Evolutionary conservation across 2,888 invertebrate genomes (phyloP).

Genomic region (Eurytoma californica): DNA sequence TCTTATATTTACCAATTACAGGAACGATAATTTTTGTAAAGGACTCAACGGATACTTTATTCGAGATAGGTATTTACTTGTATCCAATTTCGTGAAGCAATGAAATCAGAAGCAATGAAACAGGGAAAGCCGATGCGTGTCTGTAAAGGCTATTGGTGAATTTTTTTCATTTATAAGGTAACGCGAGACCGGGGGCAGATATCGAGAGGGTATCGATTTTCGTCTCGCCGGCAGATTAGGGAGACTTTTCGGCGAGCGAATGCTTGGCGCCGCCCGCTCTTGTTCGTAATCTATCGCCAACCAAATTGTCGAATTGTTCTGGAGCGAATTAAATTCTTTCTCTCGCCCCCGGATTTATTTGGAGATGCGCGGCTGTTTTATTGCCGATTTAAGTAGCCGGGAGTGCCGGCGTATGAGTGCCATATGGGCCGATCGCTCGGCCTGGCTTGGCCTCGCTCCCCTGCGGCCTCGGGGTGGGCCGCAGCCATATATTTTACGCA

Average conservation of each 20-base stretch:
- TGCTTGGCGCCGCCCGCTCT: background rate
- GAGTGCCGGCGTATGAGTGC: slow-evolving; percentile 51
- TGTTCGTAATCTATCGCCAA: slow-evolving; percentile 61
- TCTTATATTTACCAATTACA: no score
- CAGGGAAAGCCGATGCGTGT: background rate
- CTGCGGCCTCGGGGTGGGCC: background rate
- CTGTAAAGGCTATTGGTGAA: background rate
- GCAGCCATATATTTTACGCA: background rate
- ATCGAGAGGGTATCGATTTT: slow-evolving; percentile 37
- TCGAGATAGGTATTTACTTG: background rate
- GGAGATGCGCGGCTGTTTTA: slow-evolving; percentile 51
- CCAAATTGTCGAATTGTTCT: slow-evolving; percentile 62
- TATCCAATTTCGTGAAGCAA: slow-evolving; percentile 13
- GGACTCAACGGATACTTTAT: background rate
- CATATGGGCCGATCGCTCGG: slow-evolving; percentile 41
- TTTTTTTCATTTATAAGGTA: slow-evolving; percentile 30
- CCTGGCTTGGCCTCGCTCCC: no score
- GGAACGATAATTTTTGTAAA: no score
- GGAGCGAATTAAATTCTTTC: slow-evolving; percentile 64
- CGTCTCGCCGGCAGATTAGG: slow-evolving; percentile 14
- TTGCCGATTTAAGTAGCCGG: slow-evolving; percentile 58
- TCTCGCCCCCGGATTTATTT: slow-evolving; percentile 57
- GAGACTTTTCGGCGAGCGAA: background rate
- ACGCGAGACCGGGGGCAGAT: background rate
- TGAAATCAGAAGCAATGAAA: slow-evolving; percentile 14